Conservation (phyloP, 2,113 vertebrate species). For the Cynoglossus semilaevis region DNA sequence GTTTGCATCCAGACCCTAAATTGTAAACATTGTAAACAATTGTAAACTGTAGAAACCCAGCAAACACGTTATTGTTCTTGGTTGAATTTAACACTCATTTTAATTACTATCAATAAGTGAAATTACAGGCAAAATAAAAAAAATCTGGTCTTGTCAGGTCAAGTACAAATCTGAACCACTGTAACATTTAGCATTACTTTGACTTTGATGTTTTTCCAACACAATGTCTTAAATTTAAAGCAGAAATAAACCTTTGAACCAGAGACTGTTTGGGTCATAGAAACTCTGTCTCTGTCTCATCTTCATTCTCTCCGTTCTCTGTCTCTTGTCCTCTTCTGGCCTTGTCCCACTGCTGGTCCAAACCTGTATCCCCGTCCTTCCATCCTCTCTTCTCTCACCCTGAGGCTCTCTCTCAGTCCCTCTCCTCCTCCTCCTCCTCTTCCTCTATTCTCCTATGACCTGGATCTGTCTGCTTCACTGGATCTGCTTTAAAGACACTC, state of each 20-base stretch:
- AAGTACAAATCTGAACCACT: too few species aligned
- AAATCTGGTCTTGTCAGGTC: too few species aligned
- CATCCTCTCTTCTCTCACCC: slow-evolving; percentile 36
- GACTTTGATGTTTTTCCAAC: too few species aligned
- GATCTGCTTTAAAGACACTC: slow-evolving; percentile 63
- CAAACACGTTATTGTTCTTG: not conserved
- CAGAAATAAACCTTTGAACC: not conserved
- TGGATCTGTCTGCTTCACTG: slow-evolving; percentile 72
- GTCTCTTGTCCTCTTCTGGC: too few species aligned
- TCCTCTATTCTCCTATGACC: slow-evolving; percentile 71
- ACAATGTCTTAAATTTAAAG: too few species aligned
- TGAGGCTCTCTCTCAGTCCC: slow-evolving; percentile 29
- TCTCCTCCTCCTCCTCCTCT: slow-evolving; percentile 13
- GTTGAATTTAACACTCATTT: too few species aligned
- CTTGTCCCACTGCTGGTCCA: not conserved
- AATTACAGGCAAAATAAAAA: too few species aligned
- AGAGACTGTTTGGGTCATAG: not conserved
- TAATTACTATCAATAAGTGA: too few species aligned
- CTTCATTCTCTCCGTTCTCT: slow-evolving; percentile 5
- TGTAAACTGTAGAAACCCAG: not conserved
- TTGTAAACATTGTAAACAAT: too few species aligned
- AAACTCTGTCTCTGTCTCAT: not conserved
- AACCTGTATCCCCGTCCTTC: slow-evolving; percentile 30
- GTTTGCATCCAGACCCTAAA: too few species aligned
- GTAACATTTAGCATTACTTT: too few species aligned